phyloP scores from a whole-genome alignment of 2,113 vertebrate species.

The Pachypanchax playfairii region DNA sequence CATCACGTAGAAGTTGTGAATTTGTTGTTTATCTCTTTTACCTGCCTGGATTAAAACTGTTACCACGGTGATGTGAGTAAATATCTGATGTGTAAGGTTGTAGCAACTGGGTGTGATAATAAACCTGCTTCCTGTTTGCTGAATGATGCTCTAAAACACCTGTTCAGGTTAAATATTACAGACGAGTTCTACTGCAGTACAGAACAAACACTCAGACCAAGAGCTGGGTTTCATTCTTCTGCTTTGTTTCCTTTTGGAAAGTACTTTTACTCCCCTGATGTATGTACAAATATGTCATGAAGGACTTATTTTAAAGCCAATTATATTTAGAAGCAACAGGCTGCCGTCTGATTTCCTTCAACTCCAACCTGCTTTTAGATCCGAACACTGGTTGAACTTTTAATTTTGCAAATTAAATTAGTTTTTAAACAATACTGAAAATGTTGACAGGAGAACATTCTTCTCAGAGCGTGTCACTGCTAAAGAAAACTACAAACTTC shows the following conservation, averaged over 20 bases:
- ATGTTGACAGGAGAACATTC: too few relatives aligned
- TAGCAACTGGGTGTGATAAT: slow-evolving; percentile 14
- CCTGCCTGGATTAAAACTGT: slow-evolving; percentile 6
- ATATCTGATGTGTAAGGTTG: slow-evolving; percentile 8
- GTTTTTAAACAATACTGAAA: too few relatives aligned
- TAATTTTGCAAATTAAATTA: too few relatives aligned
- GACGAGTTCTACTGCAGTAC: not conserved
- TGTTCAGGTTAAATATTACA: slow-evolving; percentile 25
- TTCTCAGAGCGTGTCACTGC: too few relatives aligned
- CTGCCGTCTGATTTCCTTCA: too few relatives aligned
- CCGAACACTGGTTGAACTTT: too few relatives aligned
- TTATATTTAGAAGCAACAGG: too few relatives aligned
- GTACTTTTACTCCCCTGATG: not conserved
- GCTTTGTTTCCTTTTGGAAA: slow-evolving; percentile 16
- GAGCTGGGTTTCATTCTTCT: not conserved
- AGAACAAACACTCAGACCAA: not conserved
- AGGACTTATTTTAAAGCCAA: too few relatives aligned
- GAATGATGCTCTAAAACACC: slow-evolving; percentile 4
- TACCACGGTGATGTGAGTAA: not conserved
- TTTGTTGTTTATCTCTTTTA: not conserved
- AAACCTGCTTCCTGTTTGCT: slow-evolving; percentile 9
- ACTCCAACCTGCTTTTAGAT: too few relatives aligned
- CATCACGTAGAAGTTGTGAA: too few relatives aligned
- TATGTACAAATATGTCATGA: too few relatives aligned
- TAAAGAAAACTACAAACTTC: too few relatives aligned